Conservation (phyloP, 2,797 vertebrate genomes). For the Lepilemur ruficaudatus region DNA sequence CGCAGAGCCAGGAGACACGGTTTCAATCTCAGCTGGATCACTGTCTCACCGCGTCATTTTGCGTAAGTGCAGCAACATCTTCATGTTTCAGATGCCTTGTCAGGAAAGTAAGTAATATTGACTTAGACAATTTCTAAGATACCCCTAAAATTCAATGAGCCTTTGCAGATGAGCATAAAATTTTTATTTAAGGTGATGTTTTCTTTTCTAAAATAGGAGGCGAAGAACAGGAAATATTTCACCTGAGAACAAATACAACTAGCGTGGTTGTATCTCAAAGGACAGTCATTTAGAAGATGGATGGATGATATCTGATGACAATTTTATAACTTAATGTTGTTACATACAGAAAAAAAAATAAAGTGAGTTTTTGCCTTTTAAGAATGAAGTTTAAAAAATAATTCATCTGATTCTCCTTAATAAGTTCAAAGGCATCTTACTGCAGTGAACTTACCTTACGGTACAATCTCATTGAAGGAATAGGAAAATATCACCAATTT, state of each 20-base stretch:
- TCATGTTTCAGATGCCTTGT: not conserved
- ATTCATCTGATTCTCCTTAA: conserved; percentile 45
- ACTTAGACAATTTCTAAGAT: not conserved
- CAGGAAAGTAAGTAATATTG: not conserved
- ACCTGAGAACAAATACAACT: not conserved
- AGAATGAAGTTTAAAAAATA: conserved; percentile 30
- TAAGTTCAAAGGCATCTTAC: conserved; percentile 61
- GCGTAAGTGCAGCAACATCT: not conserved
- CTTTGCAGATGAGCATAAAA: not conserved
- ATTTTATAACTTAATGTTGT: not conserved
- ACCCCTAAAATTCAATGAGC: not conserved
- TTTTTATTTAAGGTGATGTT: not conserved
- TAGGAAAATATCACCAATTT: conserved; percentile 75
- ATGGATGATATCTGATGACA: too few species aligned
- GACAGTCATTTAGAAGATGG: not conserved
- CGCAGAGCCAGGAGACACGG: accelerated
- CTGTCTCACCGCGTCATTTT: accelerated
- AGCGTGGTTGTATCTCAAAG: not conserved
- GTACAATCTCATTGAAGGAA: conserved; percentile 40
- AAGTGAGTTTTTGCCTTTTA: not conserved
- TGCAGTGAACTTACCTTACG: conserved; percentile 38
- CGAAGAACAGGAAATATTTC: not conserved
- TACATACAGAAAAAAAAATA: not conserved
- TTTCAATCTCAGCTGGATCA: accelerated
- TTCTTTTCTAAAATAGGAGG: not conserved